Percentiles rank a stretch among this genome's conserved stretches.
Evolutionary conservation across 2,113 vertebrate species (phyloP).

Genomic region (Cichladusa arquata): DNA sequence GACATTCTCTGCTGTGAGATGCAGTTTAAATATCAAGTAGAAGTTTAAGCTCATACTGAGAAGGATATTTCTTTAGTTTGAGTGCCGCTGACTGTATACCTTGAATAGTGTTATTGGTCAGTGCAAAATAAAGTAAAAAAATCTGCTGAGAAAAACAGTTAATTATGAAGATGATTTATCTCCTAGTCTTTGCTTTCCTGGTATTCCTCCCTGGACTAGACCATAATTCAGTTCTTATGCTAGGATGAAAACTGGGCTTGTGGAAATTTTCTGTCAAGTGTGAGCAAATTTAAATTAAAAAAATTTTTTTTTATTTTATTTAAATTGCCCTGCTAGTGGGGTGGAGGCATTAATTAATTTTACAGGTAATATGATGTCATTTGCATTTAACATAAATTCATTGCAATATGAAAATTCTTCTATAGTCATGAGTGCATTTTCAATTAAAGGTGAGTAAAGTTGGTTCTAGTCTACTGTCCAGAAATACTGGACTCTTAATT

Average conservation of each 20-base stretch:
- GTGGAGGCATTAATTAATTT: neutral
- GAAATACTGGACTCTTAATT: neutral
- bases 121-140: neutral
- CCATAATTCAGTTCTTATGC: neutral
- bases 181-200: neutral
- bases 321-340: neutral
- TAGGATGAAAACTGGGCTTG: neutral
- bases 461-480: neutral
- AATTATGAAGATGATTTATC: neutral
- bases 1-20: neutral
- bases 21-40: neutral
- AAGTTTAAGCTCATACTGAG: neutral
- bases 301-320: neutral
- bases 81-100: neutral
- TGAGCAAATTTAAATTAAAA: neutral
- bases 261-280: neutral
- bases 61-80: neutral
- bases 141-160: neutral
- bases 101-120: neutral
- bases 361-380: neutral
- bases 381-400: neutral
- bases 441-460: neutral
- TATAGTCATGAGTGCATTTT: neutral
- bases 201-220: neutral
- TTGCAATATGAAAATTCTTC: neutral